phyloP scores from a whole-genome alignment of 1,140 invertebrate genomes.

The Leptinotarsa lineolata region DNA sequence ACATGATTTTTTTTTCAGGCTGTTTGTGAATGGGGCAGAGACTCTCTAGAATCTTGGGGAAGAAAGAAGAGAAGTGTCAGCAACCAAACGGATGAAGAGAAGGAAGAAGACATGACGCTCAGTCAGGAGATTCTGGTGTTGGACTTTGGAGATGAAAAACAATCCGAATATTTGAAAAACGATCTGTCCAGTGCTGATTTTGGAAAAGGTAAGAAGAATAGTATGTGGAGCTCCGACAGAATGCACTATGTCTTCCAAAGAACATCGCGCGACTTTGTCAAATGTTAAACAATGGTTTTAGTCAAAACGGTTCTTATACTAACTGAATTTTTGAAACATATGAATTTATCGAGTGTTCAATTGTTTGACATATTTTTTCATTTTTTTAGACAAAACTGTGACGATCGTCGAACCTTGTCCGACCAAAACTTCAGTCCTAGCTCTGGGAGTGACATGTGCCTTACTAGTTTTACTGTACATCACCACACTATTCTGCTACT shows the following conservation, averaged over 20 bases:
- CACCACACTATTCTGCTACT: conserved; percentile 86
- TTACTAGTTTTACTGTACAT: conserved; percentile 88
- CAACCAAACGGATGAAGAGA: conserved; percentile 61
- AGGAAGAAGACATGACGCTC: conserved; percentile 88
- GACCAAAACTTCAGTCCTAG: conserved; percentile 85
- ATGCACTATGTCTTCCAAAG: too few relatives aligned
- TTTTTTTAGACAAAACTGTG: conserved; percentile 78
- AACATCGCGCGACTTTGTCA: too few relatives aligned
- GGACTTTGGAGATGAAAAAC: conserved; percentile 88
- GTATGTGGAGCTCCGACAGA: too few relatives aligned
- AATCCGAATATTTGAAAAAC: conserved; percentile 76
- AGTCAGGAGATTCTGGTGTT: conserved; percentile 92
- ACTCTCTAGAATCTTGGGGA: conserved; percentile 88
- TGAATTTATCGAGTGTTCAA: background rate
- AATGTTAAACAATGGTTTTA: too few relatives aligned
- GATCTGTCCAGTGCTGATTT: conserved; percentile 76
- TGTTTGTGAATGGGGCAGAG: conserved; percentile 85
- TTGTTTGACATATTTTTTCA: conserved; percentile 29
- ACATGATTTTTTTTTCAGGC: conserved; percentile 62
- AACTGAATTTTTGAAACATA: too few relatives aligned
- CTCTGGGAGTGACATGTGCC: conserved; percentile 86
- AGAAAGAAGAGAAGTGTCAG: conserved; percentile 78
- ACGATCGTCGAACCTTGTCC: conserved; percentile 86
- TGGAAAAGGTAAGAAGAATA: conserved; percentile 62
- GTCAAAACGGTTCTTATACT: too few relatives aligned